Conservation (phyloP, 2,797 vertebrate genomes). For the Neosalanx taihuensis region DNA sequence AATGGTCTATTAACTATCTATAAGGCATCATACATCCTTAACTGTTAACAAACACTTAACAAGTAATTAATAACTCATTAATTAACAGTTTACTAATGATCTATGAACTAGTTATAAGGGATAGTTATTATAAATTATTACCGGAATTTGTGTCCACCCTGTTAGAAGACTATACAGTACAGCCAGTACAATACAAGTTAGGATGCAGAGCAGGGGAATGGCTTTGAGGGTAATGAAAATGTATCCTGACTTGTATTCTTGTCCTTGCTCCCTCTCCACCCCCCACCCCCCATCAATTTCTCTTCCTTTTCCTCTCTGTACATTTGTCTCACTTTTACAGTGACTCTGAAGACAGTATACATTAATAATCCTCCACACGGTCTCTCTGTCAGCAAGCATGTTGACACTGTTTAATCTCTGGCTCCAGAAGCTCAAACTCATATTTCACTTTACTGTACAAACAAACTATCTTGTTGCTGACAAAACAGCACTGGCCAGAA, state of each 20-base stretch:
- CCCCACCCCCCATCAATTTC: no score
- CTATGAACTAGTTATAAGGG: no score
- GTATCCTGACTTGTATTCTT: neutral
- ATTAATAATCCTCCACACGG: neutral
- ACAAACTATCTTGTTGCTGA: slow-evolving; percentile 26
- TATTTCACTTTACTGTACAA: slow-evolving; percentile 38
- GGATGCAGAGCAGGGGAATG: slow-evolving; percentile 21
- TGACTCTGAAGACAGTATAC: neutral
- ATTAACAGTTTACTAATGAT: no score
- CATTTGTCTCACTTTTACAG: neutral
- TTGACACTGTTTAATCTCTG: slow-evolving; percentile 6
- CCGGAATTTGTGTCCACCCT: no score
- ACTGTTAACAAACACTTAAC: slow-evolving; percentile 11
- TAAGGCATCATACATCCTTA: slow-evolving; percentile 48
- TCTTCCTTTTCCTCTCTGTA: neutral
- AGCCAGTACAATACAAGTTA: slow-evolving; percentile 52
- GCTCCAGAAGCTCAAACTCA: slow-evolving; percentile 27
- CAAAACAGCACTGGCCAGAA: slow-evolving; percentile 28
- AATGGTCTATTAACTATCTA: no score
- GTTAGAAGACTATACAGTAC: slow-evolving; percentile 53
- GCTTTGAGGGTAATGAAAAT: slow-evolving; percentile 29
- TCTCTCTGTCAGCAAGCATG: neutral
- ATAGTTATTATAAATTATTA: no score
- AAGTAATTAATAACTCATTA: no score
- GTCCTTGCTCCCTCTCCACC: no score